phyloP scores from a whole-genome alignment of 2,797 vertebrate species.

The Manis crassicaudata region DNA sequence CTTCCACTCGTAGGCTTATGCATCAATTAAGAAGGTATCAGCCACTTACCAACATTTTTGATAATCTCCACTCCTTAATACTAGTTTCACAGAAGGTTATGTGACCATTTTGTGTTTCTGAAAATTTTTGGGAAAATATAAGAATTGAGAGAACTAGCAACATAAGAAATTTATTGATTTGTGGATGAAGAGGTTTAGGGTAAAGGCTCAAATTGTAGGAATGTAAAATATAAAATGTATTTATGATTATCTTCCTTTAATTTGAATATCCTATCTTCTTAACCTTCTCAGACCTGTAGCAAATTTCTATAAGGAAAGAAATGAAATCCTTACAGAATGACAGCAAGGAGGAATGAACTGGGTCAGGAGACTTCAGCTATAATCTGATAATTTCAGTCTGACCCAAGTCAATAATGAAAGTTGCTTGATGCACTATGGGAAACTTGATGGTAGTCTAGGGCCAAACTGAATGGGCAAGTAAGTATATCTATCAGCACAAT shows the following conservation, averaged over 20 bases:
- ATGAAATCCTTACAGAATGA: constrained; percentile 56
- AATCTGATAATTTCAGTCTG: constrained; percentile 60
- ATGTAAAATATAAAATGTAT: neutral
- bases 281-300: neutral
- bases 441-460: constrained; percentile 60
- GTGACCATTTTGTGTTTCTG: neutral
- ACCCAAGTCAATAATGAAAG: constrained; percentile 66
- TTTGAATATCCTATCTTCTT: constrained; percentile 20
- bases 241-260: constrained; percentile 38
- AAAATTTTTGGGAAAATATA: constrained; percentile 46
- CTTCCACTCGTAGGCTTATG: neutral
- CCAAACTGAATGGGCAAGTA: constrained; percentile 52
- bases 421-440: constrained; percentile 46
- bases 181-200: neutral
- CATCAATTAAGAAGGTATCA: neutral
- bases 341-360: constrained; percentile 45
- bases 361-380: constrained; percentile 45
- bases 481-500: constrained; percentile 61
- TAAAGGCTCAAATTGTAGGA: neutral
- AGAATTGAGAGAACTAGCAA: constrained; percentile 27
- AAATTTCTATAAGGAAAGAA: constrained; percentile 48
- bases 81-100: constrained; percentile 2
- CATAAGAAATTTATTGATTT: constrained; percentile 9
- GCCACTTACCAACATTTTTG: neutral
- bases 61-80: neutral